Base-by-base conservation (phyloP, 2,113 vertebrate species). In the Arvicanthis niloticus region DNA sequence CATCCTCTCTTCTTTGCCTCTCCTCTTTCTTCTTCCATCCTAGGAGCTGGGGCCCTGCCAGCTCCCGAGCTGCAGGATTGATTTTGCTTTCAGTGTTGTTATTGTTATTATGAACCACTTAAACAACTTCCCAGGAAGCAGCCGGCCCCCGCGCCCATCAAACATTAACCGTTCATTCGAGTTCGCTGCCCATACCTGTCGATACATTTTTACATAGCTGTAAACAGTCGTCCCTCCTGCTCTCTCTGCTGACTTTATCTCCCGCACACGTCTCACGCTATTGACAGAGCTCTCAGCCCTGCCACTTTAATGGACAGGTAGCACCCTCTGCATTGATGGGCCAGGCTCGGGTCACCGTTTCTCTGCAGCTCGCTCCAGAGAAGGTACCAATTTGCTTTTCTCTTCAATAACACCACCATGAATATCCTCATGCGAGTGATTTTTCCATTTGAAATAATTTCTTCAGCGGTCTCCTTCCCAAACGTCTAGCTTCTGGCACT, bases 31-130 rank as follows among this genome's bases (percentile, higher is more conserved):
- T 37, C 88, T 62, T 73, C 48, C 9, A 34, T 88, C 56, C 93
- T 40, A 37, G 73, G 22, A 73, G 16, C 65, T n/a, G 19, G 91
- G n/a, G 37, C 80, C 88, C 58, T 10, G 72, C 24, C 89, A 15
- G n/a, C 91, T 88, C 21, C 53, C 31, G 2, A 58, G 78, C 85
- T 26, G 10, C 77, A 16, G 51, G 94, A 97, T 93, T 91, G 91
- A 96, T 96, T 97, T 96, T 94, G 77, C 95, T 85, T 93, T 97
- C 91, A 84, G 56, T 15, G 88, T 86, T 94, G 94, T 96, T 96
- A 93, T 58, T 80, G 85, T 92, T 97, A 89, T 97, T 97, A 97
- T 97, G 95, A 95, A 77, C 96, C 96, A 96, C 96, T 98, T 97
- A 96, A 92, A 96, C 96, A 97, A 96, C 93, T 92, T 97, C 91